Evolutionary conservation across 2,797 vertebrate genomes (phyloP).

Genomic region (Sarcoramphus papa): DNA sequence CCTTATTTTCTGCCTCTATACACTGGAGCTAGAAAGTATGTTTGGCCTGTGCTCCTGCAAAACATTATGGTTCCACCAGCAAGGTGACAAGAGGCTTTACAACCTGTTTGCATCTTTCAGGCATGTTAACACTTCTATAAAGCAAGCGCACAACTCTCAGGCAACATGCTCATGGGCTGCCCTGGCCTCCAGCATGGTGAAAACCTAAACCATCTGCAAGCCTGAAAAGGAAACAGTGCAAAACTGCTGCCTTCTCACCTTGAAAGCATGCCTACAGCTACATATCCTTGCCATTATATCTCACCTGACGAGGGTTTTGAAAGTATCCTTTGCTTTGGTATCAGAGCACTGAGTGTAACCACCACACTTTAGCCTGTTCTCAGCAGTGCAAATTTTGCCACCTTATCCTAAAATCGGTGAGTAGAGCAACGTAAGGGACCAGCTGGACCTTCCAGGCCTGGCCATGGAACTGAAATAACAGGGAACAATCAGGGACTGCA

Average conservation of each 20-base stretch:
- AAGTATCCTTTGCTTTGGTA: neutral
- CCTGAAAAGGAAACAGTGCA: neutral
- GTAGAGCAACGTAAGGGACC: neutral
- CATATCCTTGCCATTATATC: neutral
- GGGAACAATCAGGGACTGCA: neutral
- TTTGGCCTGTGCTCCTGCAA: neutral
- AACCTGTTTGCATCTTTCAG: slow-evolving; percentile 56
- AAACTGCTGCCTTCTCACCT: slow-evolving; percentile 19
- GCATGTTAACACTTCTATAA: slow-evolving; percentile 64
- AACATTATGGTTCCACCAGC: slow-evolving; percentile 37
- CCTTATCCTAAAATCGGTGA: neutral
- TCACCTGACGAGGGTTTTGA: neutral
- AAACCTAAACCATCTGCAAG: slow-evolving; percentile 59
- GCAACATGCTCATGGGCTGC: neutral
- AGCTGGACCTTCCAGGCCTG: neutral
- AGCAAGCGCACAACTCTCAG: neutral
- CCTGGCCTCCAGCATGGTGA: slow-evolving; percentile 6
- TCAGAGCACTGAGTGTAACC: neutral
- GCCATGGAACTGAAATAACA: neutral
- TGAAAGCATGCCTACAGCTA: neutral
- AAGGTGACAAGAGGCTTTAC: slow-evolving; percentile 60
- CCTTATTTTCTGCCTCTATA: neutral
- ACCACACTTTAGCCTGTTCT: neutral
- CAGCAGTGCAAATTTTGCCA: neutral
- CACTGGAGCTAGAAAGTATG: neutral